Evolutionary conservation across 92 coral and sea anemone species (phyloP).

Genomic region (Parazoanthus swiftii): DNA sequence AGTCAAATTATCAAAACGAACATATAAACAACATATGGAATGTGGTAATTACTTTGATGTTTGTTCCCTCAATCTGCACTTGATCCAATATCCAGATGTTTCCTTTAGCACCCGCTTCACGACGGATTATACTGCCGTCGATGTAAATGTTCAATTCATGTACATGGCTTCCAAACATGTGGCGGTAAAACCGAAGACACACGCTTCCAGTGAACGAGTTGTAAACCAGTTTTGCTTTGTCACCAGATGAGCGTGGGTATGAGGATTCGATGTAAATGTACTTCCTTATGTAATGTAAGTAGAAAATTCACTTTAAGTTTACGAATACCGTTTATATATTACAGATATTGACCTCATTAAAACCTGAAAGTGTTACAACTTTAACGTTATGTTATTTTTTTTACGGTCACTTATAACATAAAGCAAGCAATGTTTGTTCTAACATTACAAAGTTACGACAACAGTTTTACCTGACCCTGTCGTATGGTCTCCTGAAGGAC

Average conservation of each 20-base stretch:
- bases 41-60: not conserved
- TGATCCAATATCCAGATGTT: not conserved
- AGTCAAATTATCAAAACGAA: no score
- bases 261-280: not conserved
- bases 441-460: no score
- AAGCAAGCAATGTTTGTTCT: no score
- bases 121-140: not conserved
- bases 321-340: no score
- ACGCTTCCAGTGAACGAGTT: not conserved
- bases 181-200: not conserved
- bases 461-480: no score
- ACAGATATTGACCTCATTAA: no score
- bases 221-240: not conserved
- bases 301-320: no score
- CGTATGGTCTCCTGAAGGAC: no score
- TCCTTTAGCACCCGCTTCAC: not conserved
- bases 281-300: not conserved
- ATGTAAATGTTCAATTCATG: not conserved
- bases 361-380: no score
- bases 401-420: no score
- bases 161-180: not conserved
- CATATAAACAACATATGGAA: no score
- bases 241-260: not conserved
- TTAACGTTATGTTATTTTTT: no score
- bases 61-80: not conserved